These are phyloP conservation scores for Nyctalus aviator DNA, from an alignment of 2,797 vertebrate genomes.

Conservation along the genomic window DNA sequence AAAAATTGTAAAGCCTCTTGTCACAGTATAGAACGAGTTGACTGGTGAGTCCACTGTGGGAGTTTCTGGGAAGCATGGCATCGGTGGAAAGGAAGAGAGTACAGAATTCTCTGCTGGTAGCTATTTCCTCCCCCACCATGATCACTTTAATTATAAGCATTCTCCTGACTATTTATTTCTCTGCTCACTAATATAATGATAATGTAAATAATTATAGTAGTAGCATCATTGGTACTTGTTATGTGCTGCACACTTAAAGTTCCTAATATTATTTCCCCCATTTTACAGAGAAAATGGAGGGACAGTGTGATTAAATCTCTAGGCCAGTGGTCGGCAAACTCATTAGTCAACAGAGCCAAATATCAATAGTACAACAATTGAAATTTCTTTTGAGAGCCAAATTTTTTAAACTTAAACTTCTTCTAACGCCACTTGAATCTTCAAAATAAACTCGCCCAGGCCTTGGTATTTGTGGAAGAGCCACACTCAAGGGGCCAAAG, in stretches of 20 bases:
- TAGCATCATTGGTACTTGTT: not conserved
- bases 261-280: not conserved
- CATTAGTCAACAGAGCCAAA: no score
- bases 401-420: no score
- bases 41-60: not conserved
- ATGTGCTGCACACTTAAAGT: not conserved
- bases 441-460: no score
- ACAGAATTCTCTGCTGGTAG: not conserved
- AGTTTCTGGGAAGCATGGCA: not conserved
- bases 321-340: not conserved
- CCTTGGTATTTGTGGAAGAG: no score
- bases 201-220: not conserved
- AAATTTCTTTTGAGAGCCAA: no score
- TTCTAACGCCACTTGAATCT: no score
- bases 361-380: no score
- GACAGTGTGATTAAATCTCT: not conserved
- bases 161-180: not conserved
- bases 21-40: not conserved
- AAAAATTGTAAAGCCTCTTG: not conserved
- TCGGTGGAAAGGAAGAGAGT: not conserved
- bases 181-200: not conserved
- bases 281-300: not conserved
- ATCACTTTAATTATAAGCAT: not conserved
- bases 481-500: no score
- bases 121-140: not conserved